phyloP scores from a whole-genome alignment of 2,797 vertebrate genomes.

The Gadopsis marmoratus region DNA sequence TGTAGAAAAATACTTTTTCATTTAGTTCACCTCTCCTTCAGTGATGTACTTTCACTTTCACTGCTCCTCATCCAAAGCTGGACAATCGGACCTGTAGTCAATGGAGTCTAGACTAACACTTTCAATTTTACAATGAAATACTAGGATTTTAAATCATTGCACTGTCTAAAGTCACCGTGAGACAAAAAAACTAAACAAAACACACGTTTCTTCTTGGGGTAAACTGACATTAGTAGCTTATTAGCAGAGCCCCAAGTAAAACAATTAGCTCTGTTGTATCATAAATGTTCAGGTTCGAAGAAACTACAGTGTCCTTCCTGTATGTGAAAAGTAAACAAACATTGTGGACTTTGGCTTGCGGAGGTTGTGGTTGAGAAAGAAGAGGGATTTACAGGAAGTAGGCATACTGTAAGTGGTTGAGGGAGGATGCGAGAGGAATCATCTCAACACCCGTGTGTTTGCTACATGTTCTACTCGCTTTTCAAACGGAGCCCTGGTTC shows the following conservation, averaged over 20 bases:
- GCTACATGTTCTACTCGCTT: conserved; percentile 76
- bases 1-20: conserved; percentile 85
- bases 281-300: conserved; percentile 42
- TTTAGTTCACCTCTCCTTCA: conserved; percentile 31
- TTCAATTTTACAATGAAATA: conserved; percentile 42
- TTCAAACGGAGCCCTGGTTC: conserved; percentile 53
- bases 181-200: background rate
- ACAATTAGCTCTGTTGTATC: conserved; percentile 37
- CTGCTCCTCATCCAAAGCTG: conserved; percentile 31
- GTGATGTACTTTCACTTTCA: conserved; percentile 33
- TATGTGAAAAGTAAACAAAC: conserved; percentile 66
- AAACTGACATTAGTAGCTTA: conserved; percentile 52
- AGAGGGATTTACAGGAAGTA: conserved; percentile 49
- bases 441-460: conserved; percentile 49
- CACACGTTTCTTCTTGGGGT: conserved; percentile 17
- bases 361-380: conserved; percentile 60
- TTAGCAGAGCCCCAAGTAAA: conserved; percentile 31
- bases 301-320: conserved; percentile 43
- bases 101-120: conserved; percentile 46
- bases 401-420: conserved; percentile 45
- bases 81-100: conserved; percentile 30
- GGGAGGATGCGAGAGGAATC: conserved; percentile 36
- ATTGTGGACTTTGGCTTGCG: conserved; percentile 83
- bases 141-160: conserved; percentile 20
- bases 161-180: conserved; percentile 30